Evolutionary conservation across 2,113 vertebrate genomes (phyloP).

Genomic region (Desmodus rotundus): DNA sequence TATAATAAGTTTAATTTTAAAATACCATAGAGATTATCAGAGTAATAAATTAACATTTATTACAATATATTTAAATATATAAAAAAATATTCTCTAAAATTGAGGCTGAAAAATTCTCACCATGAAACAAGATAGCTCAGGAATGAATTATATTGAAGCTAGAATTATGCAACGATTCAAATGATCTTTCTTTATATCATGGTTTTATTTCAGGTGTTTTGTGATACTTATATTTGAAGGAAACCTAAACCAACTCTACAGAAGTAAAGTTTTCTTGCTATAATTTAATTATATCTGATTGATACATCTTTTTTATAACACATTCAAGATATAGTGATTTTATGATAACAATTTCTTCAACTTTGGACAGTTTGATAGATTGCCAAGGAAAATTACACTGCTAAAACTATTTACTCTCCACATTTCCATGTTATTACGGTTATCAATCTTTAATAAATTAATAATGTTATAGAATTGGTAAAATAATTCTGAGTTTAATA

Average conservation of each 20-base stretch:
- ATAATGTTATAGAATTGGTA: not conserved
- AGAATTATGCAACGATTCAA: slow-evolving; percentile 12
- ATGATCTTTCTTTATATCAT: not conserved
- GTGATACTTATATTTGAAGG: not conserved
- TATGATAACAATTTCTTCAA: slow-evolving; percentile 11
- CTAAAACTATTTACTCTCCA: not conserved
- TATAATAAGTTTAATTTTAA: slow-evolving; percentile 69
- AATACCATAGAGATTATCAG: slow-evolving; percentile 60
- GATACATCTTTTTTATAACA: not conserved
- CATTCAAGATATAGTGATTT: not conserved
- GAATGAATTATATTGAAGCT: slow-evolving; percentile 28
- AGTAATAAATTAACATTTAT: slow-evolving; percentile 66
- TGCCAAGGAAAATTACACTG: not conserved
- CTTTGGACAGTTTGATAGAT: not conserved
- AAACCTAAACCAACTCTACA: not conserved
- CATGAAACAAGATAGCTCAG: slow-evolving; percentile 24
- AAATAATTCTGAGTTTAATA: not conserved
- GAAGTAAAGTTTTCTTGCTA: not conserved
- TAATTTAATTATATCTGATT: not conserved
- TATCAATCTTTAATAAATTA: slow-evolving; percentile 27
- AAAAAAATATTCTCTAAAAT: slow-evolving; percentile 56
- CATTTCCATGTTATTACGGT: not conserved
- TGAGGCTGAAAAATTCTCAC: slow-evolving; percentile 55
- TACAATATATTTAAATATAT: slow-evolving; percentile 65
- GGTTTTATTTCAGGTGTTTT: slow-evolving; percentile 28